Conservation (phyloP, 2,888 invertebrate genomes). For the Electrophaes corylata region DNA sequence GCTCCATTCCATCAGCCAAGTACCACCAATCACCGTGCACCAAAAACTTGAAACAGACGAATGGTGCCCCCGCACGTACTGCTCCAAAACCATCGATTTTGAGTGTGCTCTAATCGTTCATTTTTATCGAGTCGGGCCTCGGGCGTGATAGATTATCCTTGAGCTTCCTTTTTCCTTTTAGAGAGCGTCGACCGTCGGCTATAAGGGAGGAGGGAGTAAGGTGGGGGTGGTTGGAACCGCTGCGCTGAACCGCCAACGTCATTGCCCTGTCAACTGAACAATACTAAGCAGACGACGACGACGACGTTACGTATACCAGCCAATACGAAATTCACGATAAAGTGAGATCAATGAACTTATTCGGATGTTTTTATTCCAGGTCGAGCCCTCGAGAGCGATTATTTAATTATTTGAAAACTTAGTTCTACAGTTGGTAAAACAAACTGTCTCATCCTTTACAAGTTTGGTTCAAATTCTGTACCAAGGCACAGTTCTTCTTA, state of each 20-base stretch:
- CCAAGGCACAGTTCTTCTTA: too few species aligned
- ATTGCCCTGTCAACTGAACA: slow-evolving; percentile 83
- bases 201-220: slow-evolving; percentile 63
- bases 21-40: slow-evolving; percentile 33
- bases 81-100: slow-evolving; percentile 70
- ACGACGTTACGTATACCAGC: slow-evolving; percentile 66
- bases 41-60: slow-evolving; percentile 43
- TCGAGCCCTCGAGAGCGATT: background rate
- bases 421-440: too few species aligned
- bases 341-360: slow-evolving; percentile 62
- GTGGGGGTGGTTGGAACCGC: slow-evolving; percentile 59
- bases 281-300: slow-evolving; percentile 73
- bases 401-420: background rate
- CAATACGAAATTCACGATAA: slow-evolving; percentile 71
- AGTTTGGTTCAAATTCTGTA: too few species aligned
- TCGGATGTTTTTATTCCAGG: slow-evolving; percentile 27
- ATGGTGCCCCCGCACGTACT: slow-evolving; percentile 46
- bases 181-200: slow-evolving; percentile 81
- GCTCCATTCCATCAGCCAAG: slow-evolving; percentile 18
- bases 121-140: slow-evolving; percentile 81
- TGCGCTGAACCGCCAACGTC: slow-evolving; percentile 73
- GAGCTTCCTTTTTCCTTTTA: slow-evolving; percentile 81
- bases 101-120: slow-evolving; percentile 77
- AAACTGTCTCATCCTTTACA: too few species aligned
- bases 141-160: slow-evolving; percentile 83